phyloP scores from a whole-genome alignment of 2,888 invertebrate species.

The Mesodorylaimus sp. region DNA sequence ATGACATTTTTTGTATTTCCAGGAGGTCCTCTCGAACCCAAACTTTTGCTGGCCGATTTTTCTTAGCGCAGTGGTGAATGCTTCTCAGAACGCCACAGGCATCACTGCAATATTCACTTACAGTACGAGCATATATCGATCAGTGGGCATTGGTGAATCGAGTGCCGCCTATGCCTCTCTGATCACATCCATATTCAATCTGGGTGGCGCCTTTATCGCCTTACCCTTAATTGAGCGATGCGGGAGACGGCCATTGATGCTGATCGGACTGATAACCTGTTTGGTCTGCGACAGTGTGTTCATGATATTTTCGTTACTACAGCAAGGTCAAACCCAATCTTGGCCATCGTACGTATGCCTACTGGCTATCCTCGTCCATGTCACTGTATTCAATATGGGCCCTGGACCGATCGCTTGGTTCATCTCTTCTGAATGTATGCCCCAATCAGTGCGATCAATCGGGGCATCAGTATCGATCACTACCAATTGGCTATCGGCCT shows the following conservation, averaged over 20 bases:
- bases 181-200: slow-evolving; percentile 9
- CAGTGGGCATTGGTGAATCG: neutral
- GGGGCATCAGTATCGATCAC: slow-evolving; percentile 5
- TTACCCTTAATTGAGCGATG: slow-evolving; percentile 4
- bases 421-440: slow-evolving; percentile 8
- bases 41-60: slow-evolving; percentile 2
- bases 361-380: slow-evolving; percentile 5
- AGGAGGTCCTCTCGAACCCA: neutral
- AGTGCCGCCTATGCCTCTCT: neutral
- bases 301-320: neutral
- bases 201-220: slow-evolving; percentile 6
- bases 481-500: slow-evolving; percentile 1
- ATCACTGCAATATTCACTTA: slow-evolving; percentile 10
- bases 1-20: too few species aligned
- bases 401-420: slow-evolving; percentile 11
- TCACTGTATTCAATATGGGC: slow-evolving; percentile 10
- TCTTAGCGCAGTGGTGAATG: neutral
- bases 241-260: slow-evolving; percentile 5
- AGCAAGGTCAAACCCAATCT: neutral
- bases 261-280: neutral
- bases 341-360: neutral
- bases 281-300: neutral
- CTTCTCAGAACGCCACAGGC: slow-evolving; percentile 7
- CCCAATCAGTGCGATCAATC: slow-evolving; percentile 6
- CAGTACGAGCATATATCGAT: slow-evolving; percentile 1